These are phyloP conservation scores for Platycercus adscitus DNA, from an alignment of 2,113 vertebrate species.

Conservation along the genomic window DNA sequence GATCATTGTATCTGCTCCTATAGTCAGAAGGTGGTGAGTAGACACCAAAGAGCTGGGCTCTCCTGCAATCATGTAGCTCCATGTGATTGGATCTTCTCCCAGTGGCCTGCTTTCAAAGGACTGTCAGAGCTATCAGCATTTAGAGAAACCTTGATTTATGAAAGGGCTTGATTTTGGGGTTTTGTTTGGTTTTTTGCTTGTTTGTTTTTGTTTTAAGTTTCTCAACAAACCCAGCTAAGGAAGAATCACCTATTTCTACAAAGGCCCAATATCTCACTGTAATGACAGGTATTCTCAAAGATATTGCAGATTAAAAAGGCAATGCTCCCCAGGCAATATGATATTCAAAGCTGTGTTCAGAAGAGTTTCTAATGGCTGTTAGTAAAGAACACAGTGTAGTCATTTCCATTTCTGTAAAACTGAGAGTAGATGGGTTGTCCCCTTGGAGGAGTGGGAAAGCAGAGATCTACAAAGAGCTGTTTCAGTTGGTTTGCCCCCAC, in stretches of 20 bases:
- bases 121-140: background rate
- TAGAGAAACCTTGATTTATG: background rate
- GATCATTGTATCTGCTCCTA: background rate
- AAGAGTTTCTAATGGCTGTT: background rate
- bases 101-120: background rate
- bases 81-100: background rate
- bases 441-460: background rate
- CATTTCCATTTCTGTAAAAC: background rate
- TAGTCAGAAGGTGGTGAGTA: background rate
- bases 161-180: background rate
- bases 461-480: background rate
- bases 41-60: background rate
- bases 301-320: background rate
- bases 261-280: background rate
- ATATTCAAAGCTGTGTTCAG: background rate
- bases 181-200: background rate
- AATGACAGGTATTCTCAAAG: background rate
- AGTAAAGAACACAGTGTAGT: background rate
- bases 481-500: background rate
- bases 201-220: background rate
- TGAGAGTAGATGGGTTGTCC: background rate
- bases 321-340: background rate
- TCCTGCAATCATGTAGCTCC: rapidly evolving
- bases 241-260: background rate
- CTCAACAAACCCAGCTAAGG: background rate